Evolutionary conservation across 2,797 vertebrate species (phyloP).

Genomic region (Pantherophis alleghaniensis): DNA sequence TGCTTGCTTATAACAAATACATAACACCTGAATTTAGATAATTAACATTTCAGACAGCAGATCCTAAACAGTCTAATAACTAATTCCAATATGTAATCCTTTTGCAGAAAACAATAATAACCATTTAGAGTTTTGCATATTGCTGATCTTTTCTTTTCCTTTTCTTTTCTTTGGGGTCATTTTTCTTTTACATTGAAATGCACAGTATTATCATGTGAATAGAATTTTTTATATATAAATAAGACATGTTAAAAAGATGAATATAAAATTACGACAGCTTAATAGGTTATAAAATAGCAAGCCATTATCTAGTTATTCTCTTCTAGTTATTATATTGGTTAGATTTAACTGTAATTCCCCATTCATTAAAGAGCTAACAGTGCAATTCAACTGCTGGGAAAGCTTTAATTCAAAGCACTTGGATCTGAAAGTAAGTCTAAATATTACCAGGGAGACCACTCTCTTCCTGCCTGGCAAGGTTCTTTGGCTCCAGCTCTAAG

Average conservation of each 20-base stretch:
- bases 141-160: conserved; percentile 5
- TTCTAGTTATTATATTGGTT: conserved; percentile 55
- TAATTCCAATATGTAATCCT: not conserved
- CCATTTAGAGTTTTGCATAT: not conserved
- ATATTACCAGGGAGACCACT: conserved; percentile 67
- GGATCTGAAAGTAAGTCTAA: conserved; percentile 63
- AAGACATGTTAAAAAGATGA: conserved; percentile 13
- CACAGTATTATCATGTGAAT: conserved; percentile 25
- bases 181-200: conserved; percentile 7
- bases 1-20: not conserved
- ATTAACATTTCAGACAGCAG: not conserved
- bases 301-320: conserved; percentile 59
- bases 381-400: conserved; percentile 55
- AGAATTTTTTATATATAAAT: conserved; percentile 53
- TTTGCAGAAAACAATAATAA: not conserved
- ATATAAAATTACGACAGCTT: conserved; percentile 56
- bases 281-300: conserved; percentile 53
- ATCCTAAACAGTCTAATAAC: not conserved
- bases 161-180: not conserved
- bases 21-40: not conserved
- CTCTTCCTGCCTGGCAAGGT: conserved; percentile 67
- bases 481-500: conserved; percentile 69
- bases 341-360: conserved; percentile 62
- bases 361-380: conserved; percentile 61
- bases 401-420: conserved; percentile 61